Evolutionary conservation across 2,113 vertebrate species (phyloP), one percentile per base, ranked within the genome.

Genomic region (Nansenia antarctica): DNA sequence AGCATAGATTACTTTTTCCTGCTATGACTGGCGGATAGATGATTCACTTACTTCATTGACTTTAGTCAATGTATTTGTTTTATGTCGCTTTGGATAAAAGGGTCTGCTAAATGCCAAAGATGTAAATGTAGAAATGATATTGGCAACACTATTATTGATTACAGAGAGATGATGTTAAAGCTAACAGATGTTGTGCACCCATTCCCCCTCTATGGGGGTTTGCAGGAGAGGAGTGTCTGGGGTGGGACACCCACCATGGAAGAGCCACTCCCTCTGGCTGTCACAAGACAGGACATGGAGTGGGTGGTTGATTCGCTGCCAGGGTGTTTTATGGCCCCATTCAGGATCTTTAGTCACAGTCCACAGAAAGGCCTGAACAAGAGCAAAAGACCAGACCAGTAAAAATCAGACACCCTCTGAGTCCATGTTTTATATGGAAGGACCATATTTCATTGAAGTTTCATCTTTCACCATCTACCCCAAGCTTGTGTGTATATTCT

Each of bases 321-420:
- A 84, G 67, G 67, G 39, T 77, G 77, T 65, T 85, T 85, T 79
- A 86, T 70, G 71, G 76, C 65, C 62, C 65, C 62, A 72, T 86
- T 87, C 73, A 66, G 58, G 26, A 9, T n/a, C n/a, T n/a, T n/a
- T n/a, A n/a, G n/a, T 15, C 8, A 57, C 20, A 37, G 32, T 24
- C n/a, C 35, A 22, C 45, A 39, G 37, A 30, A 34, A 47, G 7
- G 45, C 30, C 45, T 35, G 18, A 49, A 35, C 9, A 14, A 27
- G 60, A 32, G 5, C 0, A 24, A n/a, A 5, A 53, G 30, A 24
- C 18, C 67, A 29, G 39, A 62, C 67, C 70, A 49, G 61, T 79
- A 32, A 24, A 65, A 37, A 29, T 57, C 66, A 55, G 62, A 80
- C 54, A 12, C 42, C n/a, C 34, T 79, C 67, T 72, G 26, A 49